Evolutionary conservation across 2,113 vertebrate genomes (phyloP).

Genomic region (Sinocyclocheilus rhinocerous): DNA sequence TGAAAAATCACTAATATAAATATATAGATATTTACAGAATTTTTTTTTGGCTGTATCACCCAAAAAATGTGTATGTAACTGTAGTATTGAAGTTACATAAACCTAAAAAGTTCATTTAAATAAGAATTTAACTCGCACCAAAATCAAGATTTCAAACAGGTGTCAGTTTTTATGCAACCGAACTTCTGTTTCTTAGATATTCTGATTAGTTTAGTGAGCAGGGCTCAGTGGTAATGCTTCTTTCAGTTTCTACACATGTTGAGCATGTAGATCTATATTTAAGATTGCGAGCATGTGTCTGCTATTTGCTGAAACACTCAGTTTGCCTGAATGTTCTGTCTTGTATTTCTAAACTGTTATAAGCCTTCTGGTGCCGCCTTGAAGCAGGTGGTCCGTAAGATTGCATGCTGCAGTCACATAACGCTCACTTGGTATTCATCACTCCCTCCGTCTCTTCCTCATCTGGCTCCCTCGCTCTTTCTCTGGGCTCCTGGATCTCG

Average conservation of each 20-base stretch:
- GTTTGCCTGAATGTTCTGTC: neutral
- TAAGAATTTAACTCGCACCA: neutral
- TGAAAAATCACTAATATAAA: neutral
- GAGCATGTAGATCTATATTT: neutral
- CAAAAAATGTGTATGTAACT: too few relatives aligned
- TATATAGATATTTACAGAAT: neutral
- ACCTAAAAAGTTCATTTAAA: neutral
- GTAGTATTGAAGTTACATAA: neutral
- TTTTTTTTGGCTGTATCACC: neutral
- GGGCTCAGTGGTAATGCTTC: neutral
- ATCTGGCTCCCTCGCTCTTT: neutral
- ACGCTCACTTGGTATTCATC: slow-evolving; percentile 13
- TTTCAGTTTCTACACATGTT: neutral
- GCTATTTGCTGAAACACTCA: neutral
- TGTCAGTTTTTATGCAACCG: neutral
- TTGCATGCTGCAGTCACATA: neutral
- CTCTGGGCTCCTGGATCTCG: neutral
- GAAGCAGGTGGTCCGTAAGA: neutral
- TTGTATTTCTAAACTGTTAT: neutral
- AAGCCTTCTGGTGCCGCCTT: neutral
- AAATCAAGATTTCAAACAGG: neutral
- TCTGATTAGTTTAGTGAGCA: neutral
- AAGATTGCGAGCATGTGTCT: neutral
- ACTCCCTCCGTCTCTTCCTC: neutral
- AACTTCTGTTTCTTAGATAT: neutral